phyloP scores from a whole-genome alignment of 2,888 invertebrate species.

The Agonopterix subpropinquella region DNA sequence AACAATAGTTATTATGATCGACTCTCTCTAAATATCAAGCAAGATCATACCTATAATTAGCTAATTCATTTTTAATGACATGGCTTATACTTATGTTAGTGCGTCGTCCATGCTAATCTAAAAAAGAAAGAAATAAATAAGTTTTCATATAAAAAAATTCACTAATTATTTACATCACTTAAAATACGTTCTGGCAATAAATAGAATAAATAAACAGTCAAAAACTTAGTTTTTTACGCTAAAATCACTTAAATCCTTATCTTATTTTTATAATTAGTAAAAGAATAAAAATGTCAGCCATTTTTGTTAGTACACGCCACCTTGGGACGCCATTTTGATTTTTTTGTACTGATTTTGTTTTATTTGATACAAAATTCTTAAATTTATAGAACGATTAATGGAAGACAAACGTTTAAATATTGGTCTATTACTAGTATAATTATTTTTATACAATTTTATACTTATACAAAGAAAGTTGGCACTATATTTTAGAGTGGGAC shows the following conservation, averaged over 20 bases:
- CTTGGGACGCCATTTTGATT: conserved; percentile 9
- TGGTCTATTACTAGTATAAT: conserved; percentile 6
- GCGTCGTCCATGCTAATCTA: conserved; percentile 9
- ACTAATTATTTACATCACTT: conserved; percentile 56
- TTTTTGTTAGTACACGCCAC: conserved; percentile 12
- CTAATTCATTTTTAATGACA: too few species aligned
- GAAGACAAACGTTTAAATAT: conserved; percentile 25
- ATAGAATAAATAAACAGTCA: conserved; percentile 67
- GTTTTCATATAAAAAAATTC: conserved; percentile 31
- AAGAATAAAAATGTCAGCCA: conserved; percentile 12
- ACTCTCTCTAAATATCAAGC: too few species aligned
- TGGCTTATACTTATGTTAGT: too few species aligned
- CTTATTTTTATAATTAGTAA: conserved; percentile 16
- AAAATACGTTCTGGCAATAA: conserved; percentile 46
- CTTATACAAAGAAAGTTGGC: conserved; percentile 42
- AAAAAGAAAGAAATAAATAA: conserved; percentile 23
- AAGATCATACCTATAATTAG: too few species aligned
- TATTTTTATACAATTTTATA: conserved; percentile 14
- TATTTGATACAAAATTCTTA: conserved; percentile 17
- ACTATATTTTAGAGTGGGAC: conserved; percentile 40
- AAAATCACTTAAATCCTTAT: conserved; percentile 25
- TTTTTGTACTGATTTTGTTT: conserved; percentile 28
- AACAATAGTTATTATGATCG: too few species aligned
- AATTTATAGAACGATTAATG: conserved; percentile 20
- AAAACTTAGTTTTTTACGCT: conserved; percentile 26